Base-by-base conservation (phyloP, 2,888 invertebrate species). In the Synergus japonicus region DNA sequence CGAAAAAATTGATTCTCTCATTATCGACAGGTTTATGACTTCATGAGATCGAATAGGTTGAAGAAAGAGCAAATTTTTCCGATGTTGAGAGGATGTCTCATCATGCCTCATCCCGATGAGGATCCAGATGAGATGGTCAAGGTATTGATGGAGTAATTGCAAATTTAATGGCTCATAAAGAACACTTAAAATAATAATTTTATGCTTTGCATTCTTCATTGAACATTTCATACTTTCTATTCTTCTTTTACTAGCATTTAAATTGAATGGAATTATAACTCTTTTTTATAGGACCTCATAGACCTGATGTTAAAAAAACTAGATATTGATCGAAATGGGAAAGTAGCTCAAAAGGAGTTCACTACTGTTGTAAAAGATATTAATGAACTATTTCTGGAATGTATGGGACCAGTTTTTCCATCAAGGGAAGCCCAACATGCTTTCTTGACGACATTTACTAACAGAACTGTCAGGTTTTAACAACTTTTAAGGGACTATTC, bases 61-160 rank as follows among this genome's bases (percentile, higher is more conserved):
- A 89, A 86, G 60, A 91, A 88, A 78, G 91, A 92, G 15, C 88
- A 92, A 49, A 87, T 92, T 79, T 92, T 91, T 81, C 88, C 87
- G 5, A 86, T 88, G 78, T 87, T 92, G 88, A 87, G 89, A 79
- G 92, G 92, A 64, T 93, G 93, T 80, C 82, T 93, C 77, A 92
- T 93, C 79, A 93, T 92, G 85, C 87, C 91, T 76, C 92, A 91
- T 10, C 89, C 92, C 43, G 95, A 95, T 82, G 95, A 95, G 87
- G 94, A 95, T 86, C 93, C 94, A 0, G 95, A 95, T 82, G 95
- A 95, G 87, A 93, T 94, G 13, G 93, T 94, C 12, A 94, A 89
- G 83, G 92, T 92, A 82, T 83, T 69, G 46, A 60, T 69, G 7
- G 37, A 43, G 69, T 44, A 37, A 78, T 65, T 44, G 15, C 65